These are phyloP conservation scores for Poecilobothrus nobilitatus DNA, from an alignment of 2,888 invertebrate genomes.

Conservation along the genomic window DNA sequence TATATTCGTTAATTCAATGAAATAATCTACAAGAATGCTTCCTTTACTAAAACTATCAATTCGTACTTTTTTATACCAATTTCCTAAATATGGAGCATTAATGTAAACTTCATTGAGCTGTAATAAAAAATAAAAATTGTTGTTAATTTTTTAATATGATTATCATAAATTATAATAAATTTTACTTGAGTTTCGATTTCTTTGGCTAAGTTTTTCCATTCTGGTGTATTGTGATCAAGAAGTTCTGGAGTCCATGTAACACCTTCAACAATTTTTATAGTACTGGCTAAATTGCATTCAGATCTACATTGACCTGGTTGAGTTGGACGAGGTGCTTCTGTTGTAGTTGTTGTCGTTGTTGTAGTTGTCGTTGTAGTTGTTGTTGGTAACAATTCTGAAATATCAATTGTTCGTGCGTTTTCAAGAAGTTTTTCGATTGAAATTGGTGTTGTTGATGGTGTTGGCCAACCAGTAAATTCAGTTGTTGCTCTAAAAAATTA, in stretches of 20 bases:
- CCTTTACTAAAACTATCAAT: constrained; percentile 84
- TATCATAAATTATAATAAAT: background rate
- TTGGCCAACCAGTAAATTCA: constrained; percentile 89
- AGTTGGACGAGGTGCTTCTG: constrained; percentile 59
- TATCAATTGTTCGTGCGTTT: constrained; percentile 52
- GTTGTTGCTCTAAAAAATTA: constrained; percentile 60
- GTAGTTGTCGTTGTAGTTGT: constrained; percentile 47
- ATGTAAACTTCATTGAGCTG: constrained; percentile 78
- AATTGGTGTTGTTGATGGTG: constrained; percentile 76
- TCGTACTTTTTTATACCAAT: constrained; percentile 76
- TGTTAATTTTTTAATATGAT: too few relatives aligned
- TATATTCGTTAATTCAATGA: constrained; percentile 71
- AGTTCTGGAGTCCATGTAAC: constrained; percentile 79
- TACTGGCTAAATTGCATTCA: constrained; percentile 78
- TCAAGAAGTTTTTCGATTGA: constrained; percentile 74
- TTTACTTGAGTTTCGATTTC: constrained; percentile 71
- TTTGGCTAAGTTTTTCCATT: constrained; percentile 75
- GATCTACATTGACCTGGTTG: constrained; percentile 69
- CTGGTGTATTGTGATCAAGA: constrained; percentile 74
- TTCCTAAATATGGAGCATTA: constrained; percentile 61
- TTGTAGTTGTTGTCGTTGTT: constrained; percentile 59
- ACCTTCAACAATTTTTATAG: constrained; percentile 73
- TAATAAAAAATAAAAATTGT: constrained; percentile 31
- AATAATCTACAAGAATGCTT: constrained; percentile 80
- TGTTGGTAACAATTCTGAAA: constrained; percentile 41